These are phyloP conservation scores for Mamestra brassicae DNA, from an alignment of 2,888 invertebrate species.

Conservation along the genomic window DNA sequence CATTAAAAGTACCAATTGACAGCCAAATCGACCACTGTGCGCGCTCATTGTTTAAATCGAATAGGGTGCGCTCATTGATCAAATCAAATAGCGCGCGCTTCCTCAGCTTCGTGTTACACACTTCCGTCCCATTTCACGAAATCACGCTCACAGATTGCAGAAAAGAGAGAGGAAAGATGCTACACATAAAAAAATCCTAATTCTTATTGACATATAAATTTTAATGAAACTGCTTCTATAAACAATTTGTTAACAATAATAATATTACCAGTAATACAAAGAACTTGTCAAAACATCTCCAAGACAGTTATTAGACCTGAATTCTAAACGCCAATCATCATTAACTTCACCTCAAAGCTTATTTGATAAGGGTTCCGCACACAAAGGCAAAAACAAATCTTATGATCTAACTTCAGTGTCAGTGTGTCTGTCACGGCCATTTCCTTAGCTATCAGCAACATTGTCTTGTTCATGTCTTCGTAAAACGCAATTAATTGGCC, in stretches of 20 bases:
- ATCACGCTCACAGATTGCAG: too few relatives aligned
- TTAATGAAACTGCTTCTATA: not conserved
- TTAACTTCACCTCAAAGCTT: constrained; percentile 4
- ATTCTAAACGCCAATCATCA: constrained; percentile 1
- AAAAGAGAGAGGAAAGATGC: too few relatives aligned
- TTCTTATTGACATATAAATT: not conserved
- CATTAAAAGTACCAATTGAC: too few relatives aligned
- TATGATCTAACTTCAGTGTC: not conserved
- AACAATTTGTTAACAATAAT: too few relatives aligned
- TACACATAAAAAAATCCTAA: not conserved
- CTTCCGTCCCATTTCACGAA: too few relatives aligned
- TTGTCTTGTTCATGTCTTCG: constrained; percentile 2
- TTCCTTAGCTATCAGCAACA: constrained; percentile 1
- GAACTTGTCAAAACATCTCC: too few relatives aligned
- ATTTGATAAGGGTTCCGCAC: constrained; percentile 18
- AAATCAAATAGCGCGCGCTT: too few relatives aligned
- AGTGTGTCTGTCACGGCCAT: not conserved
- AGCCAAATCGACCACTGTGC: too few relatives aligned
- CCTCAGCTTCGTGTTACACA: too few relatives aligned
- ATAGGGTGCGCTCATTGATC: too few relatives aligned
- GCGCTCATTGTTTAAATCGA: too few relatives aligned
- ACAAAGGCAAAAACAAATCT: constrained; percentile 9
- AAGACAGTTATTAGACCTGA: not conserved
- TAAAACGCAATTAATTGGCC: too few relatives aligned
- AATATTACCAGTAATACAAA: not conserved